Evolutionary conservation across 1,140 invertebrate species (phyloP).

Genomic region (Lordiphosa mommai): DNA sequence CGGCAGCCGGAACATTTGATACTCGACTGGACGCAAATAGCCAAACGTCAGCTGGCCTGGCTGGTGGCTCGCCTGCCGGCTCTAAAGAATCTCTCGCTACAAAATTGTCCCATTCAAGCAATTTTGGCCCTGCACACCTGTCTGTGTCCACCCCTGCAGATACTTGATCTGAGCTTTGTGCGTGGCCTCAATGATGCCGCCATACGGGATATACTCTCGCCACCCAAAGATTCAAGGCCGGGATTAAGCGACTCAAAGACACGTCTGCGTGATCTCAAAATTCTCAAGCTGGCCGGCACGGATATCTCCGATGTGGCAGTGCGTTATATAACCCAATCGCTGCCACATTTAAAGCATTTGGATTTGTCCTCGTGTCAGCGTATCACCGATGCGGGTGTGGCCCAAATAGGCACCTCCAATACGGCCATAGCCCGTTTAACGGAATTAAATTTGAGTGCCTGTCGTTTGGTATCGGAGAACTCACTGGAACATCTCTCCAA

Average conservation of each 20-base stretch:
- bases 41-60: slow-evolving; percentile 92
- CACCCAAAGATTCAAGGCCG: slow-evolving; percentile 91
- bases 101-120: slow-evolving; percentile 89
- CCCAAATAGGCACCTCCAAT: slow-evolving; percentile 85
- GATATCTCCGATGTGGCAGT: slow-evolving; percentile 94
- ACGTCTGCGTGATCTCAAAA: slow-evolving; percentile 87
- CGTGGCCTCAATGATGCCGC: slow-evolving; percentile 90
- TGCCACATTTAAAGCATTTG: slow-evolving; percentile 86
- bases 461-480: slow-evolving; percentile 89
- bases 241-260: slow-evolving; percentile 91
- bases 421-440: slow-evolving; percentile 80
- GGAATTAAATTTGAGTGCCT: slow-evolving; percentile 89
- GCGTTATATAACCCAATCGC: slow-evolving; percentile 88
- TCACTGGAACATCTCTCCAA: slow-evolving; percentile 88
- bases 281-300: slow-evolving; percentile 89
- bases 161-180: slow-evolving; percentile 90
- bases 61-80: slow-evolving; percentile 90
- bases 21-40: slow-evolving; percentile 92
- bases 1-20: slow-evolving; percentile 90
- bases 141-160: slow-evolving; percentile 89
- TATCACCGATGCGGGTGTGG: slow-evolving; percentile 94
- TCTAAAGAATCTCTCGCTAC: slow-evolving; percentile 88
- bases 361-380: slow-evolving; percentile 92
- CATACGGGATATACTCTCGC: slow-evolving; percentile 90
- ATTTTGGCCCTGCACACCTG: slow-evolving; percentile 91